Evolutionary conservation across 2,113 vertebrate genomes (phyloP).

Genomic region (Rhea americana): DNA sequence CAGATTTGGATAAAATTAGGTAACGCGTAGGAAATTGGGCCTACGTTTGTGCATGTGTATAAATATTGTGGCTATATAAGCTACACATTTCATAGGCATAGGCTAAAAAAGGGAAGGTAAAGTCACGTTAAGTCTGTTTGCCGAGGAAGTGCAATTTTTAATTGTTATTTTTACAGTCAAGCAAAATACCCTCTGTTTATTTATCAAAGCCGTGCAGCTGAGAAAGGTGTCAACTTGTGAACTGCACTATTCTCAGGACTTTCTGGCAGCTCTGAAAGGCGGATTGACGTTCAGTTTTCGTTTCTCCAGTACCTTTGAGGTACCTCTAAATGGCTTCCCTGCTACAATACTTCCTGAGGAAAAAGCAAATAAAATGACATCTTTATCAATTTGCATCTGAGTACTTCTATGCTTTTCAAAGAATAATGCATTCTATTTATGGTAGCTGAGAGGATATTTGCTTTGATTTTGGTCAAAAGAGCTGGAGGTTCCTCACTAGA

Average conservation of each 20-base stretch:
- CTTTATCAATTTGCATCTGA: slow-evolving; percentile 31
- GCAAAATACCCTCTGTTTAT: neutral
- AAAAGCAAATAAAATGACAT: slow-evolving; percentile 14
- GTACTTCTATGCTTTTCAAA: slow-evolving; percentile 14
- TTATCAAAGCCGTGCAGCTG: neutral
- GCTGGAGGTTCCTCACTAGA: slow-evolving; percentile 9
- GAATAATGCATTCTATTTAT: slow-evolving; percentile 45
- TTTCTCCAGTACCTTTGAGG: neutral
- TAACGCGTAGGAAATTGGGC: neutral
- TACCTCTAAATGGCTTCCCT: neutral
- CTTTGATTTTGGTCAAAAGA: slow-evolving; percentile 55
- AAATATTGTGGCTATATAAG: neutral
- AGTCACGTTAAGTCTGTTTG: neutral
- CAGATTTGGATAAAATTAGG: neutral
- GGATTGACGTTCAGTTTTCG: neutral
- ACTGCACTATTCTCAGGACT: neutral
- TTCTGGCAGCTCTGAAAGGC: neutral
- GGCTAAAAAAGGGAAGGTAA: neutral
- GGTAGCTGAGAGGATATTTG: slow-evolving; percentile 21
- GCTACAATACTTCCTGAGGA: slow-evolving; percentile 32
- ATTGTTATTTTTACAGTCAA: neutral
- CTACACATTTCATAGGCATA: accelerated
- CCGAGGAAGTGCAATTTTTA: neutral
- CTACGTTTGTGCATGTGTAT: neutral
- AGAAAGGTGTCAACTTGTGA: neutral